These are phyloP conservation scores for Puma concolor DNA, from an alignment of 2,113 vertebrate species.

Conservation along the genomic window DNA sequence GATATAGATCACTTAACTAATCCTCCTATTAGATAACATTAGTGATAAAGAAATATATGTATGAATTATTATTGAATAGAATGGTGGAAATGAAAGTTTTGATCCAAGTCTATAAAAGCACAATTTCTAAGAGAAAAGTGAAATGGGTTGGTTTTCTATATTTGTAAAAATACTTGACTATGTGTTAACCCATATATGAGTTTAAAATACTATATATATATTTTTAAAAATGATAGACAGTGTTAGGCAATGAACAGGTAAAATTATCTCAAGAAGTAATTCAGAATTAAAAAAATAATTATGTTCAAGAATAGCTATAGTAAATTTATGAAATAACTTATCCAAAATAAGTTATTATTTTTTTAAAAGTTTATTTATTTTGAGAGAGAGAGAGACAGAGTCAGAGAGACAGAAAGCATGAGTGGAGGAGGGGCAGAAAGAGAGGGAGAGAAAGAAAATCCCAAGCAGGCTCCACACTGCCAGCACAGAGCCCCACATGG, in stretches of 20 bases:
- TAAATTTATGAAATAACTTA: not conserved
- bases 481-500: not conserved
- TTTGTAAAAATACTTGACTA: not conserved
- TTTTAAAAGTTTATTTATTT: not conserved
- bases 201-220: not conserved
- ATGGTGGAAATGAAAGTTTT: not conserved
- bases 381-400: not conserved
- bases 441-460: not conserved
- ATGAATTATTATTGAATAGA: not conserved
- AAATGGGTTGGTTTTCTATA: not conserved
- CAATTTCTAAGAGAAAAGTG: not conserved
- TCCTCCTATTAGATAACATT: not conserved
- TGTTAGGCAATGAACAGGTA: not conserved
- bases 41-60: not conserved
- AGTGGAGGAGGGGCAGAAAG: not conserved
- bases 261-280: not conserved
- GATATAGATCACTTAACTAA: not conserved
- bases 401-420: not conserved
- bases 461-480: not conserved
- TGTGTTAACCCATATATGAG: not conserved
- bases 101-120: not conserved
- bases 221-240: not conserved
- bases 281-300: not conserved
- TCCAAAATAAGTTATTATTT: not conserved
- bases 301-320: not conserved